Conservation (phyloP, 2,113 vertebrate species). For the Zapornia atra region DNA sequence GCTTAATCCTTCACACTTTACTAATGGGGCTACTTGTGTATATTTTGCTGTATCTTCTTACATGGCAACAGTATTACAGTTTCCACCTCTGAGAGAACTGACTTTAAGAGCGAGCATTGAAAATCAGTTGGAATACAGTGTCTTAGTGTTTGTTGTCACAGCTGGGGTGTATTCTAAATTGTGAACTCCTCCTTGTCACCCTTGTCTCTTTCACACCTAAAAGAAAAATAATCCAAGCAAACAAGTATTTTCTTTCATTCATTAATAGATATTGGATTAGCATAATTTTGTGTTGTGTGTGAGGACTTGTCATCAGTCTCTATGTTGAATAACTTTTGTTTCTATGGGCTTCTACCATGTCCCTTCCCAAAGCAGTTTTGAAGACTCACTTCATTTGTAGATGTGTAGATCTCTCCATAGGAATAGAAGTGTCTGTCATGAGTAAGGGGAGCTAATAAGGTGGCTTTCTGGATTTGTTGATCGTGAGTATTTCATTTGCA, state of each 20-base stretch:
- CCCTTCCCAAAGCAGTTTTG: background rate
- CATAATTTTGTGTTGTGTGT: background rate
- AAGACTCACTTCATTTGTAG: background rate
- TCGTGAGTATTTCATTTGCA: background rate
- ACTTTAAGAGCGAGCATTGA: background rate
- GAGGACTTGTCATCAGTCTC: background rate
- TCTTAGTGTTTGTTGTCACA: background rate
- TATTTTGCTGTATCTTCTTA: background rate
- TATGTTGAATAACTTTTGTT: background rate
- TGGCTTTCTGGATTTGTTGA: background rate
- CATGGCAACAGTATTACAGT: background rate
- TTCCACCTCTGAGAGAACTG: background rate
- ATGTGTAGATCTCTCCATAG: background rate
- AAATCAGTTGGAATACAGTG: background rate
- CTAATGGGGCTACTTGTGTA: background rate
- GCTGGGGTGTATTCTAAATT: background rate
- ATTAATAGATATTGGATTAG: background rate
- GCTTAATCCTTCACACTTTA: background rate
- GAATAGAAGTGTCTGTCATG: background rate
- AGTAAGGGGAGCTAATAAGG: background rate
- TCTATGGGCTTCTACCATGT: background rate
- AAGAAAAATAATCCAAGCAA: background rate
- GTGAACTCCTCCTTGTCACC: background rate
- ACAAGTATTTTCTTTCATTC: background rate
- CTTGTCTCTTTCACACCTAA: background rate